Conservation (phyloP, 2,888 invertebrate genomes). For the Sceliomorpha sp. region DNA sequence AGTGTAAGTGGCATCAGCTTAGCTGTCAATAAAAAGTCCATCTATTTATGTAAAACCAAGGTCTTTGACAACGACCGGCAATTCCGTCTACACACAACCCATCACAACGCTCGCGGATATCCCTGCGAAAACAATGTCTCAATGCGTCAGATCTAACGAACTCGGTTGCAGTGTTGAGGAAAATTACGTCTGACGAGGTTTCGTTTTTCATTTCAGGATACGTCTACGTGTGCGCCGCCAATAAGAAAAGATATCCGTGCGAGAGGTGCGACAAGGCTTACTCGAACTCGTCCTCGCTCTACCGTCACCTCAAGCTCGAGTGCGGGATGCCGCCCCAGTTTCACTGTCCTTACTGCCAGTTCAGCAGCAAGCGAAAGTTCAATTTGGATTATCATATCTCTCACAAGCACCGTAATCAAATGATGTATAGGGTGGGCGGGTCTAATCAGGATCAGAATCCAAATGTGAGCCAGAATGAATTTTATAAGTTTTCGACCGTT, state of each 20-base stretch:
- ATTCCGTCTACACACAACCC: no score
- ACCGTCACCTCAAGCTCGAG: slow-evolving; percentile 76
- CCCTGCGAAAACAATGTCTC: no score
- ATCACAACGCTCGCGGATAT: no score
- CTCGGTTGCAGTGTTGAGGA: neutral
- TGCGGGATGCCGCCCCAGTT: slow-evolving; percentile 78
- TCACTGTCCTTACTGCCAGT: slow-evolving; percentile 75
- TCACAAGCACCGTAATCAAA: slow-evolving; percentile 62
- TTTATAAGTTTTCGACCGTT: no score
- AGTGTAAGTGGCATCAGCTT: no score
- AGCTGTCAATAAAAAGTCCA: no score
- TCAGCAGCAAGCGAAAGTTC: slow-evolving; percentile 75
- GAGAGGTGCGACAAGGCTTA: slow-evolving; percentile 83
- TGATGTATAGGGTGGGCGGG: slow-evolving; percentile 22
- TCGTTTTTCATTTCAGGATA: slow-evolving; percentile 48
- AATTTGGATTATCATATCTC: slow-evolving; percentile 73
- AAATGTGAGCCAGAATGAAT: no score
- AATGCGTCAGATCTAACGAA: no score
- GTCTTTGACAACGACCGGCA: no score
- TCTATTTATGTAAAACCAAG: no score
- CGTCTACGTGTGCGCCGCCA: slow-evolving; percentile 27
- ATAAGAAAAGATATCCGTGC: slow-evolving; percentile 72
- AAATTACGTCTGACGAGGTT: slow-evolving; percentile 26
- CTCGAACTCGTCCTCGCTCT: slow-evolving; percentile 82
- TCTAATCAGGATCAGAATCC: no score